These are phyloP conservation scores for Nansenia antarctica DNA, from an alignment of 2,113 vertebrate genomes.

Conservation along the genomic window DNA sequence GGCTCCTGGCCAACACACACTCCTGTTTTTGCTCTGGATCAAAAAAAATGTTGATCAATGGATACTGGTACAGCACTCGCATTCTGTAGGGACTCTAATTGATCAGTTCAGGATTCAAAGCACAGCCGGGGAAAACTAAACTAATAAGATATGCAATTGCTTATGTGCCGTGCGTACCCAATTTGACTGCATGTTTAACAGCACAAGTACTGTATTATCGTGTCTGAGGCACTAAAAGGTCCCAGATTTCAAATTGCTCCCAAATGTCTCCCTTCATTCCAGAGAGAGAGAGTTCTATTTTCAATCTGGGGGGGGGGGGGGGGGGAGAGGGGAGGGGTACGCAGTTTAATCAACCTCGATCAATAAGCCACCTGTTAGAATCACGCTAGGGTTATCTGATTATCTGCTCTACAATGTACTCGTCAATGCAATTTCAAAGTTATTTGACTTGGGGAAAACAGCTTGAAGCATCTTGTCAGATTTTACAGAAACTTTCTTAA, in stretches of 20 bases:
- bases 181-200: conserved; percentile 28
- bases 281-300: conserved; percentile 21
- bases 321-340: neutral
- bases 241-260: conserved; percentile 46
- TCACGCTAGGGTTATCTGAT: neutral
- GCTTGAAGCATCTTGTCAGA: neutral
- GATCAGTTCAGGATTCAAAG: conserved; percentile 13
- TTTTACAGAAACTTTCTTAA: conserved; percentile 1
- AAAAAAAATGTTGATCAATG: conserved; percentile 3
- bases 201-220: conserved; percentile 18
- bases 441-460: neutral
- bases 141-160: neutral
- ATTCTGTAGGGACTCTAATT: neutral
- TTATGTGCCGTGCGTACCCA: conserved; percentile 15
- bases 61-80: neutral
- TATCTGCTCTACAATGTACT: neutral
- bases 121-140: conserved; percentile 11
- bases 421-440: conserved; percentile 13
- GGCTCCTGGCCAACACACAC: conserved; percentile 22
- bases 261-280: conserved; percentile 35
- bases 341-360: conserved; percentile 23
- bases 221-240: conserved; percentile 36
- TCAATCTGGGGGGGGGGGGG: neutral
- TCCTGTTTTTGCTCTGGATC: conserved; percentile 13
- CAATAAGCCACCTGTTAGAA: conserved; percentile 26